Percentiles rank a stretch among this genome's conserved stretches.
Conservation (phyloP, 1,140 invertebrate species). For the Caenorhabditis elegans region WBcel235 BX284603.4:1808001-1808500, state of each 20-base stretch:
- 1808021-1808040: slow-evolving; percentile 74
- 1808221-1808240: slow-evolving; percentile 74
- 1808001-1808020: slow-evolving; percentile 71
- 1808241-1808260: slow-evolving; percentile 82
- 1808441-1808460: too few relatives aligned
- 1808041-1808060: slow-evolving; percentile 70
- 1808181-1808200: neutral
- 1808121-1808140: neutral
- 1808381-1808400: slow-evolving; percentile 75
- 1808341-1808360: slow-evolving; percentile 92
- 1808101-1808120: neutral
- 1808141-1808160: neutral
- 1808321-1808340: slow-evolving; percentile 75
- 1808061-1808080: slow-evolving; percentile 86
- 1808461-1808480: too few relatives aligned
- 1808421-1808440: neutral
- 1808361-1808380: slow-evolving; percentile 84
- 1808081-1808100: slow-evolving; percentile 83
- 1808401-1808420: neutral
- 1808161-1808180: neutral
- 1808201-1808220: neutral
- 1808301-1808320: slow-evolving; percentile 85
- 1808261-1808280: slow-evolving; percentile 76
- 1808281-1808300: slow-evolving; percentile 75
- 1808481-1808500: too few relatives aligned